phyloP scores from a whole-genome alignment of 2,888 invertebrate species.

The Nomada fabriciana region DNA sequence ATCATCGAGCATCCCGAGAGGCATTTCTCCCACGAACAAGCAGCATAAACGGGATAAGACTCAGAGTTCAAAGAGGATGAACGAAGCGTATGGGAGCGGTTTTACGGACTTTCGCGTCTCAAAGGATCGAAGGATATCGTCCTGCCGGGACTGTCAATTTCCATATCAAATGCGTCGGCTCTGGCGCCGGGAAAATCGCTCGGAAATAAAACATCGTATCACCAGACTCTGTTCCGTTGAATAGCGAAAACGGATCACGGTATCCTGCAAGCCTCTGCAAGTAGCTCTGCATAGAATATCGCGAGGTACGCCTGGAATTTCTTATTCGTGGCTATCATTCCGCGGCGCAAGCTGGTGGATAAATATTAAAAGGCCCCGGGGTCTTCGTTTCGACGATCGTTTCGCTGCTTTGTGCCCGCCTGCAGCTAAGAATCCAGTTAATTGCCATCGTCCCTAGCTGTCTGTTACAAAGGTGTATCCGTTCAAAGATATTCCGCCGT shows the following conservation, averaged over 20 bases:
- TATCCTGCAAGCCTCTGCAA: neutral
- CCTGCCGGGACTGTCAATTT: constrained; percentile 54
- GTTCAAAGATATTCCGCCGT: neutral
- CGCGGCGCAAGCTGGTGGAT: neutral
- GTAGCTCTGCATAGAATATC: neutral
- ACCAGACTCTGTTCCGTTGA: neutral
- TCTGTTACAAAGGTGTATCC: no score
- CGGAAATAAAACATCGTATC: constrained; percentile 58
- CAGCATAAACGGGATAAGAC: neutral
- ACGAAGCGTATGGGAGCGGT: constrained; percentile 45
- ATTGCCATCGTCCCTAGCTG: constrained; percentile 22
- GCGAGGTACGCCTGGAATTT: constrained; percentile 11
- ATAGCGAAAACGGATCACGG: constrained; percentile 11
- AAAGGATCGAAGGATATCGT: constrained; percentile 60
- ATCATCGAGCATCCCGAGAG: no score
- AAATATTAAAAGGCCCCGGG: constrained; percentile 25
- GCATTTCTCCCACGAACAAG: no score
- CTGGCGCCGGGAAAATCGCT: constrained; percentile 48
- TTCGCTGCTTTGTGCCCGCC: neutral
- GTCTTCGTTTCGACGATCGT: neutral
- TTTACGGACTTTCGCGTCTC: constrained; percentile 60
- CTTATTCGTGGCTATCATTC: constrained; percentile 1
- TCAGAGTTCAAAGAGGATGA: constrained; percentile 31
- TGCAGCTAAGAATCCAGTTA: constrained; percentile 16
- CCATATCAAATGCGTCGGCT: constrained; percentile 62